These are phyloP conservation scores for Lithophane socia DNA, from an alignment of 2,888 invertebrate species.

Conservation along the genomic window DNA sequence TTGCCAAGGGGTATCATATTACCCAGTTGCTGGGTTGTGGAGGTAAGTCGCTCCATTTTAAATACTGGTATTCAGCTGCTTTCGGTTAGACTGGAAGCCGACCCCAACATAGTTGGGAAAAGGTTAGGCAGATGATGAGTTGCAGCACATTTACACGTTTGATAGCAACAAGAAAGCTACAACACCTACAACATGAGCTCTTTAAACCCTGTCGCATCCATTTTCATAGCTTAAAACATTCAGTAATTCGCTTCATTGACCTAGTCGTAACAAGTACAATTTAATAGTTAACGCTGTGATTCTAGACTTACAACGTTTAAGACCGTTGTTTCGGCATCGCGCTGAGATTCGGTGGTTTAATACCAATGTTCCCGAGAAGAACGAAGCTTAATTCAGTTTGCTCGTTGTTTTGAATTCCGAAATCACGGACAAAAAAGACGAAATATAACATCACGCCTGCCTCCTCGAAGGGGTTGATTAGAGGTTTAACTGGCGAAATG, in stretches of 20 bases:
- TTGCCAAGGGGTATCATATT: too few species aligned
- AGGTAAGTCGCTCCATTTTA: too few species aligned
- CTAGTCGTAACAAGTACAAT: conserved; percentile 45
- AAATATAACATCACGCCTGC: not conserved
- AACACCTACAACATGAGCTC: not conserved
- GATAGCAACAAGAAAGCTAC: not conserved
- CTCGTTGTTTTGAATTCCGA: conserved; percentile 24
- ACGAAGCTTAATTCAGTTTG: conserved; percentile 53
- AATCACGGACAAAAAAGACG: conserved; percentile 3
- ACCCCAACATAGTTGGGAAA: too few species aligned
- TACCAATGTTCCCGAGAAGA: conserved; percentile 50
- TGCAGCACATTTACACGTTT: not conserved
- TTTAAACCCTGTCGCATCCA: conserved; percentile 9
- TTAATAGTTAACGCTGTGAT: conserved; percentile 51
- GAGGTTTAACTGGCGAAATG: not conserved
- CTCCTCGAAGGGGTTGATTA: not conserved
- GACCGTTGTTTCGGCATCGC: conserved; percentile 48
- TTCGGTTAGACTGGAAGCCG: too few species aligned
- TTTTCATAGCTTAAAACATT: conserved; percentile 38
- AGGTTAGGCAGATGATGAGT: not conserved
- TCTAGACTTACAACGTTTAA: conserved; percentile 46
- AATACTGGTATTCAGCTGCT: too few species aligned
- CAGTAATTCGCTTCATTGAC: conserved; percentile 44
- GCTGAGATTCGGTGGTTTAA: conserved; percentile 53
- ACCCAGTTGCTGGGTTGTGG: too few species aligned